Evolutionary conservation across 2,797 vertebrate genomes (phyloP), one percentile per base, ranked within the genome.

Genomic region (Tangara arthus): DNA sequence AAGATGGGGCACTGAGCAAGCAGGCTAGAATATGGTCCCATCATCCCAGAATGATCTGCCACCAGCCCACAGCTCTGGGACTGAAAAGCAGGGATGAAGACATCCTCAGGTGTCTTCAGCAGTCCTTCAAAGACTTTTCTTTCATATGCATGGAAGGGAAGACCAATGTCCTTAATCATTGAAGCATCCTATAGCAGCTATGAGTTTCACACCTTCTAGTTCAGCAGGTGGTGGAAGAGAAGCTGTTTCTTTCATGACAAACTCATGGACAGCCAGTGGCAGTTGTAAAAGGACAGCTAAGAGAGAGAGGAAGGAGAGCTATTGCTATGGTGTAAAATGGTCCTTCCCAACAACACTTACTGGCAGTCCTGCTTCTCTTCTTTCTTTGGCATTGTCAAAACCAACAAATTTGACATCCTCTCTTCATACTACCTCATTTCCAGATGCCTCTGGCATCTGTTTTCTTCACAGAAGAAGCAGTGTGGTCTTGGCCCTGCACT

Each of bases 1-100:
- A 6, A 0, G 39, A 42, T 0, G 1, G 24, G 57, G 46, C 17
- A 26, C 15, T 28, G 46, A 68, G 26, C 1, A 13, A 87, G 16
- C 20, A 35, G 23, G 15, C 47, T 21, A 26, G 23, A n/a, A 61
- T 77, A 53, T 0, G 0, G 66, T 61, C 13, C 32, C 26, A 13
- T 56, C 59, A 44, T 9, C 24, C 23, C 53, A 49, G 59, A 92
- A 73, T 23, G 64, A 47, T 30, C 47, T 79, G 12, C 21, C 26
- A 32, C 28, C 21, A 78, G 8, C 37, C 64, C 42, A n/a, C 32
- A 88, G 35, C 32, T 72, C 57, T 39, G 28, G 8, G 19, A 63
- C 30, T 34, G 30, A 50, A 89, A 37, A 37, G 23, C 37, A 55
- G 57, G 69, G 17, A 9, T 79, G 69, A 52, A 70, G 32, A 37